A percentile compares a stretch with the other conserved stretches of the same genome.
phyloP scores from a whole-genome alignment of 64 coral and sea anemone species.

The Montipora cactus region DNA sequence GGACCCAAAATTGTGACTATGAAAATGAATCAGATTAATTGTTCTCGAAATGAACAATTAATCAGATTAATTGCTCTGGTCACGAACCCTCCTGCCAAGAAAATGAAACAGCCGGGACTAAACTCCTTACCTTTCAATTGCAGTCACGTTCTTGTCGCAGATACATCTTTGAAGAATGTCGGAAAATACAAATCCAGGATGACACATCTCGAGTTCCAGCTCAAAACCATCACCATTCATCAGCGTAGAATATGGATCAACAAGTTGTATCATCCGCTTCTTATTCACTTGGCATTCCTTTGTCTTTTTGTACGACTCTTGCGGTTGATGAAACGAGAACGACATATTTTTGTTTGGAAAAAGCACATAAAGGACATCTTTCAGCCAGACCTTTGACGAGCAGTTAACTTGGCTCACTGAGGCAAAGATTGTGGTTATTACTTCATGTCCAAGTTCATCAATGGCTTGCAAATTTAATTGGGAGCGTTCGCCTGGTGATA shows the following conservation, averaged over 20 bases:
- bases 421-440: conserved; percentile 56
- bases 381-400: conserved; percentile 5
- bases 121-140: conserved; percentile 72
- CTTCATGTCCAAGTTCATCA: conserved; percentile 80
- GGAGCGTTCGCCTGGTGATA: conserved; percentile 76
- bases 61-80: no score
- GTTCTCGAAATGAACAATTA: no score
- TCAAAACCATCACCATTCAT: conserved; percentile 24
- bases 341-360: conserved; percentile 49
- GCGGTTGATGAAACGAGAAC: conserved; percentile 34
- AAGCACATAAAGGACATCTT: conserved; percentile 30
- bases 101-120: no score
- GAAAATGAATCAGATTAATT: no score
- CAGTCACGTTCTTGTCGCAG: conserved; percentile 66
- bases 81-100: no score
- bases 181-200: conserved; percentile 62
- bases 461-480: conserved; percentile 66
- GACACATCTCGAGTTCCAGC: conserved; percentile 48
- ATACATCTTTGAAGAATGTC: conserved; percentile 54
- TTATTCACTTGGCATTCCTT: no score
- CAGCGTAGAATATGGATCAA: conserved; percentile 13
- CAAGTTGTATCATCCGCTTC: conserved; percentile 9
- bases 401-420: not conserved
- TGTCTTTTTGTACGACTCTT: not conserved
- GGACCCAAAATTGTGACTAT: no score